A percentile compares a stretch with the other conserved stretches of the same genome.
Conservation (phyloP, 2,888 invertebrate species). For the Endotricha flammealis region DNA sequence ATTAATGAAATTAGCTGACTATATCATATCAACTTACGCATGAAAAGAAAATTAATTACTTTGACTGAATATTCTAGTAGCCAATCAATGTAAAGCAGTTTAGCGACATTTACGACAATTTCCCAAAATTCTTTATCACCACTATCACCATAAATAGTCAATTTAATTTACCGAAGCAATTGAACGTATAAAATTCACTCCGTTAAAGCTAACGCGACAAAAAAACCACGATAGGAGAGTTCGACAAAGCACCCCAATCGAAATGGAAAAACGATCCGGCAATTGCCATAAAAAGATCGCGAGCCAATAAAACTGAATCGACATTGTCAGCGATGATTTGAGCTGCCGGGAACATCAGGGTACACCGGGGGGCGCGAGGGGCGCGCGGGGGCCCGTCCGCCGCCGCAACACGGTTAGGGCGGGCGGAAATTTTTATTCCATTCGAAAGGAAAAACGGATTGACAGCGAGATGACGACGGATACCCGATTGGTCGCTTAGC, state of each 20-base stretch:
- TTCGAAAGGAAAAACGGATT: conserved; percentile 51
- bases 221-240: conserved; percentile 33
- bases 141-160: not conserved
- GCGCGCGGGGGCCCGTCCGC: conserved; percentile 26
- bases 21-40: too few species aligned
- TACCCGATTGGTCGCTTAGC: conserved; percentile 4
- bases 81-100: too few species aligned
- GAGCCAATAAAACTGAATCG: conserved; percentile 65
- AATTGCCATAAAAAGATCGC: conserved; percentile 73
- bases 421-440: conserved; percentile 65
- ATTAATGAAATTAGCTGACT: too few species aligned
- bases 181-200: conserved; percentile 36
- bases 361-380: conserved; percentile 24
- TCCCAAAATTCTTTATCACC: too few species aligned
- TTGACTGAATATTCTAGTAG: too few species aligned
- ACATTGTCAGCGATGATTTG: conserved; percentile 68
- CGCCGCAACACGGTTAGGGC: conserved; percentile 67
- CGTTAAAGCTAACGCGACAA: conserved; percentile 27
- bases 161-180: conserved; percentile 1
- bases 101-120: too few species aligned
- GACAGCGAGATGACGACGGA: conserved; percentile 46
- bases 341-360: conserved; percentile 29
- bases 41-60: too few species aligned
- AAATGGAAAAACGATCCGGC: conserved; percentile 66
- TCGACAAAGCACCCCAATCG: conserved; percentile 57